phyloP scores from a whole-genome alignment of 2,797 vertebrate species.

The Prionace glauca region DNA sequence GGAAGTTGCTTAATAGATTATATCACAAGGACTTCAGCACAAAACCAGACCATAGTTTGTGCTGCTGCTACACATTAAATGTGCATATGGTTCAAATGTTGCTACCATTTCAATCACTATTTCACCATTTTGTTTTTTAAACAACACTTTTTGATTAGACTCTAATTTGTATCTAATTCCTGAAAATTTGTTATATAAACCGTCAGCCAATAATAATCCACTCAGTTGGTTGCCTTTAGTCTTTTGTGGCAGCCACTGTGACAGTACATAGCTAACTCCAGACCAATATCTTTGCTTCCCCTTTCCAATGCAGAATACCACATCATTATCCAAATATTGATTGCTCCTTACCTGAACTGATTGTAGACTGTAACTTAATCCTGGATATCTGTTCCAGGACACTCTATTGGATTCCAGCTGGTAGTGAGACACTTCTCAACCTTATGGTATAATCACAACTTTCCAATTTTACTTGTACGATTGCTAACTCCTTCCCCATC shows the following conservation, averaged over 20 bases:
- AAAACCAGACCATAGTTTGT: not conserved
- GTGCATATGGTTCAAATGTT: not conserved
- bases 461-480: not conserved
- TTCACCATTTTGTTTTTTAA: conserved; percentile 33
- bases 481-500: not conserved
- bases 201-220: not conserved
- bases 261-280: not conserved
- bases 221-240: conserved; percentile 28
- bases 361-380: not conserved
- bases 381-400: not conserved
- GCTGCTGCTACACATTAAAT: not conserved
- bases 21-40: not conserved
- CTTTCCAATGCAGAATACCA: not conserved
- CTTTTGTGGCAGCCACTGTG: conserved; percentile 54
- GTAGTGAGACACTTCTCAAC: not conserved
- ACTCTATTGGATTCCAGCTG: not conserved
- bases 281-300: not conserved
- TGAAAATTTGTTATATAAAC: not conserved
- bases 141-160: not conserved
- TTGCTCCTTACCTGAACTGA: not conserved
- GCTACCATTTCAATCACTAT: conserved; percentile 19
- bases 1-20: not conserved
- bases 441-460: not conserved
- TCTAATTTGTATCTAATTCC: not conserved
- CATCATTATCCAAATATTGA: not conserved